These are phyloP conservation scores for Watersipora subatra DNA, from an alignment of 1,140 invertebrate genomes.

Conservation along the genomic window DNA sequence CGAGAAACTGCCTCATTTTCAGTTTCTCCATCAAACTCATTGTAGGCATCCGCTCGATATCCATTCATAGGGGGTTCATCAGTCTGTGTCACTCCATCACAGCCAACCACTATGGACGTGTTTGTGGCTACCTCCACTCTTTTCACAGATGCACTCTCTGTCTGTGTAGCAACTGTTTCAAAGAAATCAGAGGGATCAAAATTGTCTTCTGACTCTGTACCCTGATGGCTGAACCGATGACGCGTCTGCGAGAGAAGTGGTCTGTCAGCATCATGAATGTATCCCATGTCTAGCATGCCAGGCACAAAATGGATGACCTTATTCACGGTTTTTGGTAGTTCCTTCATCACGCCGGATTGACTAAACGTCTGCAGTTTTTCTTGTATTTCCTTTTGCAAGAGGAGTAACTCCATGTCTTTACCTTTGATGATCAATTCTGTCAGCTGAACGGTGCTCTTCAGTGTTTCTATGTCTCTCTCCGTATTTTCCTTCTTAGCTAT, in stretches of 20 bases:
- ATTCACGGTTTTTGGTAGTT: conserved; percentile 26
- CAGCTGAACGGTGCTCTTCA: conserved; percentile 32
- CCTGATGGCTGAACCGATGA: conserved; percentile 1
- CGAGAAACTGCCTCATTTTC: neutral
- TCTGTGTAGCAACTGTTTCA: neutral
- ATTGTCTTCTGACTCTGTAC: neutral
- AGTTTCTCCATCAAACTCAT: no score
- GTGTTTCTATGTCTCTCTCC: conserved; percentile 28
- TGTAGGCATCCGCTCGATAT: neutral
- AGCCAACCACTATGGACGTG: neutral
- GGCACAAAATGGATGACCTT: conserved; percentile 33
- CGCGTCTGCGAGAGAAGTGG: conserved; percentile 17
- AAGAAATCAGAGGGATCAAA: neutral
- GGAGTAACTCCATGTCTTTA: conserved; percentile 35
- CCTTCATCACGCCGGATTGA: neutral
- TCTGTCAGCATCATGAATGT: conserved; percentile 24
- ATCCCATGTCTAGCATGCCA: conserved; percentile 30
- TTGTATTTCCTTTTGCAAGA: conserved; percentile 35
- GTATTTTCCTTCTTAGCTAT: conserved; percentile 27
- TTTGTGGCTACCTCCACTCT: neutral
- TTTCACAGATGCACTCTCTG: neutral
- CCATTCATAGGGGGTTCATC: neutral
- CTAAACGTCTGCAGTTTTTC: conserved; percentile 24
- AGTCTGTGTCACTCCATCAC: neutral
- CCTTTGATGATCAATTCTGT: conserved; percentile 36